Evolutionary conservation across 2,113 vertebrate species (phyloP).

Genomic region (Sisor rabdophorus): DNA sequence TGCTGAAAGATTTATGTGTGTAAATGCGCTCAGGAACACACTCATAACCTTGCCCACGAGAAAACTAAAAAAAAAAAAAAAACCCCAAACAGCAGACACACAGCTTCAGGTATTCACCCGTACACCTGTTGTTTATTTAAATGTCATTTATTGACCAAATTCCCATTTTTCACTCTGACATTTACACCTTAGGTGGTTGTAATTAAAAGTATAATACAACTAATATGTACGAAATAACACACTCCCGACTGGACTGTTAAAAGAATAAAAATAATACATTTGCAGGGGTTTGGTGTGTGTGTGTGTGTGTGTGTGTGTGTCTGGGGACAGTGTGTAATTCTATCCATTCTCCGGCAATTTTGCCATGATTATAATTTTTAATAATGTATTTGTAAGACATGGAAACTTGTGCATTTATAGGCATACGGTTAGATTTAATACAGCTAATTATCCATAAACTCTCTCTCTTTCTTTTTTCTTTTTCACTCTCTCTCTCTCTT

Average conservation of each 20-base stretch:
- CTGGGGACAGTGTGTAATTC: not conserved
- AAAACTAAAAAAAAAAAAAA: not conserved
- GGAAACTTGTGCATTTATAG: not conserved
- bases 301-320: too few species aligned
- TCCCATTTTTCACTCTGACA: constrained; percentile 24
- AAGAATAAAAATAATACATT: not conserved
- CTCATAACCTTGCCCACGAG: not conserved
- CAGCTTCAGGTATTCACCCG: not conserved
- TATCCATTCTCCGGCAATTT: not conserved
- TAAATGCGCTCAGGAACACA: not conserved
- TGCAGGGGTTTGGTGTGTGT: not conserved
- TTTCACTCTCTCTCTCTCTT: too few species aligned
- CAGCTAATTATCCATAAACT: not conserved
- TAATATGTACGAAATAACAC: not conserved
- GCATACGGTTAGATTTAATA: not conserved
- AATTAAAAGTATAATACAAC: constrained; percentile 15
- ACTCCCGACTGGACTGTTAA: not conserved
- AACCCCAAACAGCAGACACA: too few species aligned
- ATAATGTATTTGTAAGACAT: not conserved
- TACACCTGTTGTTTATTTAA: constrained; percentile 22
- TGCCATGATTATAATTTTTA: not conserved
- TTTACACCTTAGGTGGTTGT: constrained; percentile 22
- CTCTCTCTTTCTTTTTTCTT: not conserved
- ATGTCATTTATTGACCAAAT: constrained; percentile 40
- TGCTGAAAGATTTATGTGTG: constrained; percentile 13